phyloP scores from a whole-genome alignment of 2,797 vertebrate genomes.

The Gastrophryne carolinensis region DNA sequence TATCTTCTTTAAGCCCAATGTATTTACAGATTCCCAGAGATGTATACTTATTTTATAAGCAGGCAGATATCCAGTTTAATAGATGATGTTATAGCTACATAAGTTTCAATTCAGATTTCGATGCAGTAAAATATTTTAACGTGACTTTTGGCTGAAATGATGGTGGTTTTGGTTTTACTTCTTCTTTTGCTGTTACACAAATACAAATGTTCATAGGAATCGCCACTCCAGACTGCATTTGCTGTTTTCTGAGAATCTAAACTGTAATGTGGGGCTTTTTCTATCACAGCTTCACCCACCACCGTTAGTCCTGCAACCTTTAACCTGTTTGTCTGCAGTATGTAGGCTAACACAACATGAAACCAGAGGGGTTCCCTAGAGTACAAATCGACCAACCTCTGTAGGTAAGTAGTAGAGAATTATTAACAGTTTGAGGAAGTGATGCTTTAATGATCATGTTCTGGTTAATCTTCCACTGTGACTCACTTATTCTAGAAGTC shows the following conservation, averaged over 20 bases:
- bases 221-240: not conserved
- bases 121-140: not conserved
- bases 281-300: constrained; percentile 1
- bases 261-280: constrained; percentile 3
- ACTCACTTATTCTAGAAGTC: constrained; percentile 25
- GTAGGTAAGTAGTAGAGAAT: not conserved
- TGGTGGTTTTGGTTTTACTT: not conserved
- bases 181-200: not conserved
- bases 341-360: constrained; percentile 3
- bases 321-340: not conserved
- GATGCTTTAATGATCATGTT: constrained; percentile 13
- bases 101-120: no score
- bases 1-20: no score
- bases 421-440: constrained; percentile 18
- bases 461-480: constrained; percentile 22
- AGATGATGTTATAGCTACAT: no score
- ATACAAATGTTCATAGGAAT: not conserved
- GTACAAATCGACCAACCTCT: not conserved
- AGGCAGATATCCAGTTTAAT: no score
- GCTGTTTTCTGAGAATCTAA: not conserved
- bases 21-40: no score
- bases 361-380: constrained; percentile 15
- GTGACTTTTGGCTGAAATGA: not conserved
- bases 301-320: not conserved
- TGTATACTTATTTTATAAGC: no score